Conservation (phyloP, 92 coral and sea anemone species). For the Palythoa heliodiscus region DNA sequence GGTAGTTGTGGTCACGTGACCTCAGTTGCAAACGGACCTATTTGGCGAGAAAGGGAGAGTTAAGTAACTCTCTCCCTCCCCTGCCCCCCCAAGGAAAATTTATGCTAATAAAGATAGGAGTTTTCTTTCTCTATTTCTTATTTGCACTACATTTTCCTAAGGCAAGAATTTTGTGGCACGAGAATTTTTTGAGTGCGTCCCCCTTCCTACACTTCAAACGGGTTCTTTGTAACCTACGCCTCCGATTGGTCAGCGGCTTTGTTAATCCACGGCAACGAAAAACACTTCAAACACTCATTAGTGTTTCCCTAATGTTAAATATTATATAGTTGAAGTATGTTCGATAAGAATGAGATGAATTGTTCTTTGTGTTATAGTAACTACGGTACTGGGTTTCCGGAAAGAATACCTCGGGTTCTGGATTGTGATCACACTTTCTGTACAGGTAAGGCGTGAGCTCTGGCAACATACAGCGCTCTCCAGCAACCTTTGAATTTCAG, state of each 20-base stretch:
- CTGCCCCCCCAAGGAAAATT: too few relatives aligned
- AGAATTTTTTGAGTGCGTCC: too few relatives aligned
- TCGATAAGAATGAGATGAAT: constrained; percentile 71
- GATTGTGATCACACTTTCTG: constrained; percentile 91
- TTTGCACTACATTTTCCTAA: too few relatives aligned
- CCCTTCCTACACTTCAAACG: too few relatives aligned
- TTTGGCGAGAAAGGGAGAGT: too few relatives aligned
- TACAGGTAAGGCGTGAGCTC: constrained; percentile 67
- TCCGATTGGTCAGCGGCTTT: constrained; percentile 31
- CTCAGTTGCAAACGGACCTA: too few relatives aligned
- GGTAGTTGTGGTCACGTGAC: too few relatives aligned
- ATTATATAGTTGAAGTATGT: constrained; percentile 36
- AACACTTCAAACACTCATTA: neutral
- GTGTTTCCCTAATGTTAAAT: too few relatives aligned
- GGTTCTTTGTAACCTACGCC: neutral
- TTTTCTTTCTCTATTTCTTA: too few relatives aligned
- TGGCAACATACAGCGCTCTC: neutral
- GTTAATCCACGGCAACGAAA: constrained; percentile 40
- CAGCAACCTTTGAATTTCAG: neutral
- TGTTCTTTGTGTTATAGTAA: constrained; percentile 77
- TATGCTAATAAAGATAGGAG: too few relatives aligned
- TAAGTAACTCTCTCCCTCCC: too few relatives aligned
- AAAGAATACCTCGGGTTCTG: constrained; percentile 88
- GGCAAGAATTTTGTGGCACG: too few relatives aligned
- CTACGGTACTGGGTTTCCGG: constrained; percentile 91